phyloP scores from a whole-genome alignment of 2,113 vertebrate genomes.

The Myodes glareolus region DNA sequence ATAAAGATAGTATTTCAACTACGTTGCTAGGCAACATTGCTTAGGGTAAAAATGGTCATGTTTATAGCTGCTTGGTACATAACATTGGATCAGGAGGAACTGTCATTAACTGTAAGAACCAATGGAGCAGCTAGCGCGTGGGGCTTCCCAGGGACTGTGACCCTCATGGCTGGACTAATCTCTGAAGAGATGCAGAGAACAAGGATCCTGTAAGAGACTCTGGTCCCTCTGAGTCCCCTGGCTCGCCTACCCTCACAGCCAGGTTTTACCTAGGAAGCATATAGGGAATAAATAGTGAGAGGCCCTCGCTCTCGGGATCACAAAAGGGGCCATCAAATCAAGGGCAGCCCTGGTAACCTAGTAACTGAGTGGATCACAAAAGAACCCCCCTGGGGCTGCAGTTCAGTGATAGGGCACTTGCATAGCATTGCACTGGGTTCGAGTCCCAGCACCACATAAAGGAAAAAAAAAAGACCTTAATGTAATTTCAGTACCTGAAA shows the following conservation, averaged over 20 bases:
- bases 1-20: constrained; percentile 65
- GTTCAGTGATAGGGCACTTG: not conserved
- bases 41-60: constrained; percentile 58
- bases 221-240: not conserved
- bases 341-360: not conserved
- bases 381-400: not conserved
- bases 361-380: not conserved
- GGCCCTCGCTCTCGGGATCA: not conserved
- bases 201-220: not conserved
- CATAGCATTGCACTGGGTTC: not conserved
- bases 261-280: not conserved
- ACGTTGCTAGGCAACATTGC: constrained; percentile 72
- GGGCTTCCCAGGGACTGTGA: not conserved
- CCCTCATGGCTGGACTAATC: not conserved
- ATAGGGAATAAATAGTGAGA: not conserved
- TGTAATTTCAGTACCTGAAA: not conserved
- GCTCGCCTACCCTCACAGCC: not conserved
- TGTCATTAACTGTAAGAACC: constrained; percentile 14
- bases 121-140: not conserved
- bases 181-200: not conserved
- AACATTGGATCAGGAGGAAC: constrained; percentile 17
- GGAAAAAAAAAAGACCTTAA: not conserved
- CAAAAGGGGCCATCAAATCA: not conserved
- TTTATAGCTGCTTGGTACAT: constrained; percentile 15
- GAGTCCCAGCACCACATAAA: not conserved